A percentile compares a stretch with the other conserved stretches of the same genome.
Evolutionary conservation across 2,113 vertebrate species (phyloP).

Genomic region (Antigone vipio): DNA sequence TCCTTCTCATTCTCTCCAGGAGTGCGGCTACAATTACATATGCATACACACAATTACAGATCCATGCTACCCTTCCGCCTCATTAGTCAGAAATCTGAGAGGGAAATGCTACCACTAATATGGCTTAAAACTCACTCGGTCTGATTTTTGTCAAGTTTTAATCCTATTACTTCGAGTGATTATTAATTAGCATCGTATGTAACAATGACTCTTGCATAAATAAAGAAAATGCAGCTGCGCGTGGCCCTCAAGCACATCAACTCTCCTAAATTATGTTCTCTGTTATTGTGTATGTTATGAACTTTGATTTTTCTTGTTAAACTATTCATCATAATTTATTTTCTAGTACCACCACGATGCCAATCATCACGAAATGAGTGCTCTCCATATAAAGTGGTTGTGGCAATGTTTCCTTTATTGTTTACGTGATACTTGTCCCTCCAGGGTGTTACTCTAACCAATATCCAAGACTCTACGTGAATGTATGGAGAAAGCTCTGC

Average conservation of each 20-base stretch:
- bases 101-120: constrained; percentile 9
- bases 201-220: constrained; percentile 1
- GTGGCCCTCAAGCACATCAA: neutral
- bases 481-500: neutral
- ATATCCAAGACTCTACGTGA: neutral
- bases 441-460: neutral
- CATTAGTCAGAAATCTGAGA: constrained; percentile 22
- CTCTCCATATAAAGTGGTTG: neutral
- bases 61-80: neutral
- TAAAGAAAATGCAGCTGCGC: constrained; percentile 13
- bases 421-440: neutral
- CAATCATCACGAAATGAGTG: neutral
- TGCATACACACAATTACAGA: neutral
- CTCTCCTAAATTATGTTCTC: neutral
- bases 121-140: neutral
- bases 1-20: neutral
- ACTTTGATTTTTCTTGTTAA: constrained; percentile 3
- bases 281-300: neutral
- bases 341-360: neutral
- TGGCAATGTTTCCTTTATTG: neutral
- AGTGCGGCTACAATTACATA: neutral
- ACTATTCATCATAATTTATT: neutral
- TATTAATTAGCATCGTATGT: constrained; percentile 26
- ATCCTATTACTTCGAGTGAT: constrained; percentile 31
- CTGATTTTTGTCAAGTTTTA: constrained; percentile 48